Percentiles rank a stretch among this genome's conserved stretches.
Evolutionary conservation across 1,140 invertebrate species (phyloP).

Genomic region (Callitettix versicolor): DNA sequence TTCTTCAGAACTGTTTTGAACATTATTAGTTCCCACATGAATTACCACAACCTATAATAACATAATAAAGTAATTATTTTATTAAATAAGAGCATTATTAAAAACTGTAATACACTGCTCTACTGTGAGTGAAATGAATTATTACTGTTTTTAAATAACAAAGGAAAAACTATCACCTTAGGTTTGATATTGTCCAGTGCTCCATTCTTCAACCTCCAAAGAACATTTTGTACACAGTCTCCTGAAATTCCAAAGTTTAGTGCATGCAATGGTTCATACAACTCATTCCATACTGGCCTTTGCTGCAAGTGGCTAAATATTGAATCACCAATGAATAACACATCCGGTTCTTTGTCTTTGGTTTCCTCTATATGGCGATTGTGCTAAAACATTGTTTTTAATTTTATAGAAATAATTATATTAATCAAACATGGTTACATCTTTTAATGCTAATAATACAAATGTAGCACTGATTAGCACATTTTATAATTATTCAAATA

Average conservation of each 20-base stretch:
- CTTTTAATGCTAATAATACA: no score
- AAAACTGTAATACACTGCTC: background rate
- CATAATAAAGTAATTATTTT: slow-evolving; percentile 14
- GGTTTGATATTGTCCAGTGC: slow-evolving; percentile 78
- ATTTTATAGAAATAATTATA: no score
- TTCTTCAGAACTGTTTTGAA: slow-evolving; percentile 61
- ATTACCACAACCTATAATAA: slow-evolving; percentile 66
- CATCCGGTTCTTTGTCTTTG: slow-evolving; percentile 77
- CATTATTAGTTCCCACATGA: slow-evolving; percentile 79
- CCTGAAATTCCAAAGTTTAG: slow-evolving; percentile 84
- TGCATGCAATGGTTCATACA: slow-evolving; percentile 52
- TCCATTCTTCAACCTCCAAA: slow-evolving; percentile 81
- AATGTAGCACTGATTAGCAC: no score
- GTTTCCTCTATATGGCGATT: slow-evolving; percentile 68
- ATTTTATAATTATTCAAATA: no score
- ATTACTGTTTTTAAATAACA: slow-evolving; percentile 6
- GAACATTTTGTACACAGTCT: slow-evolving; percentile 75
- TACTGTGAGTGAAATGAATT: background rate
- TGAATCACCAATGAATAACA: slow-evolving; percentile 84
- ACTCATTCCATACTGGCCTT: slow-evolving; percentile 71
- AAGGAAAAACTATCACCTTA: slow-evolving; percentile 48
- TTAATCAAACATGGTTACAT: no score
- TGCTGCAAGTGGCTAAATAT: slow-evolving; percentile 65
- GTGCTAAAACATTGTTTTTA: slow-evolving; percentile 63
- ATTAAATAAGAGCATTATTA: no score